These are phyloP conservation scores for Tetragnatha versicolor DNA, from an alignment of 1,140 invertebrate species.

Conservation along the genomic window DNA sequence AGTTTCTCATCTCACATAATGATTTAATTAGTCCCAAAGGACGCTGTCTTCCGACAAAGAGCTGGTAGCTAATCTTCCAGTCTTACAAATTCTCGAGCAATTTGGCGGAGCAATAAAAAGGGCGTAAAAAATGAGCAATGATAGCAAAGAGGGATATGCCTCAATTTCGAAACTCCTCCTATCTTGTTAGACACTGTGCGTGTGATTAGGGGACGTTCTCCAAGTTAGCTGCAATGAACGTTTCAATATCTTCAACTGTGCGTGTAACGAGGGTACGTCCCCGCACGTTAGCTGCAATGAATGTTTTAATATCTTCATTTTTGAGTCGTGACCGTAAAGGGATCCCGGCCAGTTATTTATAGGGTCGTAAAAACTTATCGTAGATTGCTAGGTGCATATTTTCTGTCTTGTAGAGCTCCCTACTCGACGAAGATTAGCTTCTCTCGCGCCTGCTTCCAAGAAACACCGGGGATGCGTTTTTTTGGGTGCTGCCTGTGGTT, in stretches of 20 bases:
- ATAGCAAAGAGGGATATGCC: constrained; percentile 31
- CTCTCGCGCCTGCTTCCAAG: neutral
- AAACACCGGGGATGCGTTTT: constrained; percentile 26
- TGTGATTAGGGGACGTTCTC: constrained; percentile 37
- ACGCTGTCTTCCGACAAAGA: constrained; percentile 1
- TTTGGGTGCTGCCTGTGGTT: constrained; percentile 22
- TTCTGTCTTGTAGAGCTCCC: constrained; percentile 32
- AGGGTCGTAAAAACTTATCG: constrained; percentile 46
- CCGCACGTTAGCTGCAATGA: too few species aligned
- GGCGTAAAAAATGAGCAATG: constrained; percentile 52
- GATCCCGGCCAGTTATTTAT: constrained; percentile 38
- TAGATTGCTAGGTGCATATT: constrained; percentile 44
- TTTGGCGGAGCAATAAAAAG: constrained; percentile 21
- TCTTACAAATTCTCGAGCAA: neutral
- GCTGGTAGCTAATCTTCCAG: constrained; percentile 22
- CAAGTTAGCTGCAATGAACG: constrained; percentile 3
- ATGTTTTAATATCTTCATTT: constrained; percentile 46
- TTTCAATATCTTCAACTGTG: neutral
- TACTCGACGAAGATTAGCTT: neutral
- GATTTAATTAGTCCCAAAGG: constrained; percentile 31
- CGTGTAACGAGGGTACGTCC: neutral
- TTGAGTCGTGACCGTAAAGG: constrained; percentile 36
- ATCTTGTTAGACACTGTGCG: constrained; percentile 29
- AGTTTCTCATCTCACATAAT: constrained; percentile 25
- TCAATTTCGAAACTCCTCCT: constrained; percentile 32